Percentiles rank a stretch among this genome's conserved stretches.
These are phyloP conservation scores for Epicampocera succincta DNA, from an alignment of 2,888 invertebrate genomes.

Conservation along the genomic window DNA sequence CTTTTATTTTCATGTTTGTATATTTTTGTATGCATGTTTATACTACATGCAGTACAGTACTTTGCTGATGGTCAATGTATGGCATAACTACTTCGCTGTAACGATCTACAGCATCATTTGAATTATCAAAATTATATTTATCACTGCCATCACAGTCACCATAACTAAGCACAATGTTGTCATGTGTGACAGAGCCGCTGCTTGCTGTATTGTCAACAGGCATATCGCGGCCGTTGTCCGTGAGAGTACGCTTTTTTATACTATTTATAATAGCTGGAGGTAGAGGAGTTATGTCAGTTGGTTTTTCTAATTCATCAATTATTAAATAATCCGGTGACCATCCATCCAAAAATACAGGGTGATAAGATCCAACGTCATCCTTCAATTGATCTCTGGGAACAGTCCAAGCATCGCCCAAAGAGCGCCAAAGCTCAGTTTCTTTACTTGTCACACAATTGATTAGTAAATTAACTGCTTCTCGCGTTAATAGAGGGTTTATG, in stretches of 20 bases:
- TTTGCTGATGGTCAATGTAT: conserved; percentile 71
- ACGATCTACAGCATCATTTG: conserved; percentile 88
- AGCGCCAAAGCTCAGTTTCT: conserved; percentile 98
- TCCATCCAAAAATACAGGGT: conserved; percentile 98
- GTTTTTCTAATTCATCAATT: conserved; percentile 87
- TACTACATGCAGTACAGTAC: no score
- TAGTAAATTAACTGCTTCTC: conserved; percentile 96
- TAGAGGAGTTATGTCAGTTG: conserved; percentile 74
- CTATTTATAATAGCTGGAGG: conserved; percentile 74
- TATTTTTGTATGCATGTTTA: no score
- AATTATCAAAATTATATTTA: conserved; percentile 83
- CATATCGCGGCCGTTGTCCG: conserved; percentile 38
- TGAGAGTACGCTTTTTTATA: conserved; percentile 77
- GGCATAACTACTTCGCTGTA: conserved; percentile 74
- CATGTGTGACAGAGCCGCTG: conserved; percentile 14
- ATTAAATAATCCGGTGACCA: conserved; percentile 96
- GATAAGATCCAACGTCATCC: conserved; percentile 93
- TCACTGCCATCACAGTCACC: conserved; percentile 83
- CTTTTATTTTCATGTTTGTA: no score
- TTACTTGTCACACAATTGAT: conserved; percentile 99
- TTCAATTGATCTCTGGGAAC: conserved; percentile 98
- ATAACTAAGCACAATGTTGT: conserved; percentile 77
- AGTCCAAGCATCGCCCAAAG: conserved; percentile 97
- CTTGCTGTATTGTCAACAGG: conserved; percentile 44
- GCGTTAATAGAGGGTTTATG: conserved; percentile 93